Conservation (phyloP, 2,888 invertebrate species). For the Cyrtodaria siliqua region DNA sequence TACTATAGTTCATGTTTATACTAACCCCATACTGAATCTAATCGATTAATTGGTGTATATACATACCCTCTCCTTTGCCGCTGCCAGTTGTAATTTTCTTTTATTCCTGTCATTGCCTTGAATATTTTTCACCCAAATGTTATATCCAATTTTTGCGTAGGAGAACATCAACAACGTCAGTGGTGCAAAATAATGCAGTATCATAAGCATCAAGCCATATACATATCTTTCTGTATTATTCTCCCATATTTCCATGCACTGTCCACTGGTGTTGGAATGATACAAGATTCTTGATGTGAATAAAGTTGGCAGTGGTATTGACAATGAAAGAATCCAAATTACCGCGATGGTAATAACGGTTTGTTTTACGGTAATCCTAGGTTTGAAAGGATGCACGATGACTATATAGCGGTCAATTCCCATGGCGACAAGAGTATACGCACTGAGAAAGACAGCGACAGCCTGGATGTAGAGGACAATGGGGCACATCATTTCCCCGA, state of each 20-base stretch:
- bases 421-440: conserved; percentile 96
- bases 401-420: conserved; percentile 96
- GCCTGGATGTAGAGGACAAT: conserved; percentile 93
- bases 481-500: conserved; percentile 93
- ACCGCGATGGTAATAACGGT: conserved; percentile 90
- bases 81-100: no score
- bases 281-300: conserved; percentile 89
- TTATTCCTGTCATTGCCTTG: no score
- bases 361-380: conserved; percentile 91
- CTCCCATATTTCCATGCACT: conserved; percentile 76
- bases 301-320: conserved; percentile 93
- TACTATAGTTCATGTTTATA: no score
- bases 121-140: conserved; percentile 95
- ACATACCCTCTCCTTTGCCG: no score
- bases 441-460: conserved; percentile 89
- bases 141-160: conserved; percentile 94
- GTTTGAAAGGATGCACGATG: conserved; percentile 95
- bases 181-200: conserved; percentile 94
- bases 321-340: conserved; percentile 92
- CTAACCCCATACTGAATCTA: no score
- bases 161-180: conserved; percentile 94
- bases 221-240: conserved; percentile 83
- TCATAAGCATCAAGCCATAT: conserved; percentile 92
- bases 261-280: conserved; percentile 67
- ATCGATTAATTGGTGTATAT: no score